These are phyloP conservation scores for Psittacula derbiana DNA, from an alignment of 2,797 vertebrate species.

Conservation along the genomic window DNA sequence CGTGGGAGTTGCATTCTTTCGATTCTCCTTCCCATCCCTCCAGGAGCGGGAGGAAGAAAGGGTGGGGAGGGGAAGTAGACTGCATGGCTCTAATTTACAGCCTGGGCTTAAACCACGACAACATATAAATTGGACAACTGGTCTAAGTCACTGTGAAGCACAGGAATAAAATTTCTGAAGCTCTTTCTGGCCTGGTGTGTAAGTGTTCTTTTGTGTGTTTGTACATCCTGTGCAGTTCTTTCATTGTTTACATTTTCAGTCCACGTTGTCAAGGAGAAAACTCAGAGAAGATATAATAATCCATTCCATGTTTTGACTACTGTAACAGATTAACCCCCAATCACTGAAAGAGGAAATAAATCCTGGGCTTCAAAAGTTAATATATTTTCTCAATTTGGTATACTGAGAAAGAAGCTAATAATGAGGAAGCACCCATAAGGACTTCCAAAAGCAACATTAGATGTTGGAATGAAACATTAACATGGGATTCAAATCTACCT, in stretches of 20 bases:
- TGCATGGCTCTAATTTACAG: too few relatives aligned
- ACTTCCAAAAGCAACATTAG: neutral
- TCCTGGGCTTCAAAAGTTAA: neutral
- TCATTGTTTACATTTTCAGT: neutral
- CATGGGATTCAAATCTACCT: neutral
- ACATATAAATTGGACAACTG: neutral
- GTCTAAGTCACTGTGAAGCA: neutral
- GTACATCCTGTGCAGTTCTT: neutral
- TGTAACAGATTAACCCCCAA: neutral
- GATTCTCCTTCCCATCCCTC: too few relatives aligned
- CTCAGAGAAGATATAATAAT: neutral
- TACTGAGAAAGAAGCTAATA: neutral
- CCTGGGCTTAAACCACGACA: too few relatives aligned
- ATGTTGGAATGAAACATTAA: neutral
- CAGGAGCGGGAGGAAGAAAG: too few relatives aligned
- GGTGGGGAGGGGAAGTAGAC: too few relatives aligned
- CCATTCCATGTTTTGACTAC: neutral
- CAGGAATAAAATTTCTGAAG: neutral
- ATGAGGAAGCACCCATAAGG: neutral
- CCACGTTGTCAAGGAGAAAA: neutral
- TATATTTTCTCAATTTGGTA: neutral
- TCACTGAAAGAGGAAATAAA: neutral
- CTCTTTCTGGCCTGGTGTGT: neutral
- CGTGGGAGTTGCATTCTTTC: too few relatives aligned
- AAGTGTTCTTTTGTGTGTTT: neutral